phyloP scores from a whole-genome alignment of 2,113 vertebrate genomes.

The Raja brachyura region DNA sequence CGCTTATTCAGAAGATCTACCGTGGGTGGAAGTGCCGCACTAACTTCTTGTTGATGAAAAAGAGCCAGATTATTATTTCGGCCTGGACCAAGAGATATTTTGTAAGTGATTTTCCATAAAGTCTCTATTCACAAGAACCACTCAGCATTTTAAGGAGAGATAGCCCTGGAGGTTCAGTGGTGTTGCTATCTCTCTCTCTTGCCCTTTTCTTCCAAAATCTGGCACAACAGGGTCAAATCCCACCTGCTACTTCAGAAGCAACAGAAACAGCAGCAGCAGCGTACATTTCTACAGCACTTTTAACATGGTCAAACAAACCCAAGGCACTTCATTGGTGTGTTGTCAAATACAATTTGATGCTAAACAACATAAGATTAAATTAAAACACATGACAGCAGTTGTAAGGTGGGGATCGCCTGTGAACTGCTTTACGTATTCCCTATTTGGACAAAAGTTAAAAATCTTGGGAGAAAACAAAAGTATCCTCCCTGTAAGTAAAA shows the following conservation, averaged over 20 bases:
- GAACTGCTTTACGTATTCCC: neutral
- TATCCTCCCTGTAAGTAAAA: neutral
- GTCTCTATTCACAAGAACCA: neutral
- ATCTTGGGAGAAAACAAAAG: neutral
- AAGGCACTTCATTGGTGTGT: neutral
- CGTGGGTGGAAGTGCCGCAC: constrained; percentile 86
- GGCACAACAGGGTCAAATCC: too few species aligned
- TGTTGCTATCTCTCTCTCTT: too few species aligned
- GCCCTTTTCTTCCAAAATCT: neutral
- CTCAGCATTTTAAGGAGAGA: neutral
- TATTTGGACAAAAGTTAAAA: neutral
- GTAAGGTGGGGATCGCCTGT: too few species aligned
- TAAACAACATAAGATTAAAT: neutral
- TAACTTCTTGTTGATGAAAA: constrained; percentile 80
- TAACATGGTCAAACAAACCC: neutral
- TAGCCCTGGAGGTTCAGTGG: neutral
- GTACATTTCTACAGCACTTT: neutral
- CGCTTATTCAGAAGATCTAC: constrained; percentile 93
- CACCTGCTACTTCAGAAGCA: neutral
- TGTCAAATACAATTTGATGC: neutral
- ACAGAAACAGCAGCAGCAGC: neutral
- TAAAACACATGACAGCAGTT: neutral
- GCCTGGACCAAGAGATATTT: constrained; percentile 84
- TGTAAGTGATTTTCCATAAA: constrained; percentile 54
- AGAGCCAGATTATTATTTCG: constrained; percentile 81